These are phyloP conservation scores for Thumatha senex DNA, from an alignment of 2,888 invertebrate genomes.

Conservation along the genomic window DNA sequence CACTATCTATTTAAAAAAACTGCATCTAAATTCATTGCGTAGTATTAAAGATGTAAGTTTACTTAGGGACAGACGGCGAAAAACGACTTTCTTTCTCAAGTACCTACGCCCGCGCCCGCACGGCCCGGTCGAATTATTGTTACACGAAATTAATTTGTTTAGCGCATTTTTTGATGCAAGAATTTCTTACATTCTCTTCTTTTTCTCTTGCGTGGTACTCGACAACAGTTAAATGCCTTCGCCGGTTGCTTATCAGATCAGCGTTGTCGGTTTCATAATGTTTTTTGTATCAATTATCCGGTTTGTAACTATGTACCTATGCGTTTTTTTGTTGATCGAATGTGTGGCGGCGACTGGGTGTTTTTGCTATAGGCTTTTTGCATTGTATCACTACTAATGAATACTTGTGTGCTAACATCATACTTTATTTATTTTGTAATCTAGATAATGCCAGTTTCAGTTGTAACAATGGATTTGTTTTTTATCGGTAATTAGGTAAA, in stretches of 20 bases:
- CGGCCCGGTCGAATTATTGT: no score
- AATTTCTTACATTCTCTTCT: conserved; percentile 29
- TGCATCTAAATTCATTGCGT: no score
- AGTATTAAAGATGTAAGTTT: no score
- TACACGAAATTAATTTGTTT: conserved; percentile 23
- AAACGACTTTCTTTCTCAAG: no score
- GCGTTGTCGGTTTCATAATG: conserved; percentile 38
- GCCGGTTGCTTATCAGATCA: conserved; percentile 49
- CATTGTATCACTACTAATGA: conserved; percentile 8
- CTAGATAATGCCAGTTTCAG: conserved; percentile 9
- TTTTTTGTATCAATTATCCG: conserved; percentile 48
- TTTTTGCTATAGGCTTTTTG: conserved; percentile 22
- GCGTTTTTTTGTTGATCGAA: conserved; percentile 27
- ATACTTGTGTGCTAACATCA: conserved; percentile 15
- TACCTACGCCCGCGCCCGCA: no score
- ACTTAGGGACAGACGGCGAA: no score
- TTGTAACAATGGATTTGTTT: conserved; percentile 10
- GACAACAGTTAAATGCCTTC: conserved; percentile 35
- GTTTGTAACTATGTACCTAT: conserved; percentile 27
- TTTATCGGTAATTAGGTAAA: conserved; percentile 3
- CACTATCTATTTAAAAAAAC: no score
- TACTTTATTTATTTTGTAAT: conserved; percentile 23
- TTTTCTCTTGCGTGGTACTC: conserved; percentile 33
- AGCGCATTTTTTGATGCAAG: conserved; percentile 11
- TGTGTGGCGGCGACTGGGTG: conserved; percentile 15